Conservation (phyloP, 2,888 invertebrate genomes). For the Lamellibrachia satsuma region DNA sequence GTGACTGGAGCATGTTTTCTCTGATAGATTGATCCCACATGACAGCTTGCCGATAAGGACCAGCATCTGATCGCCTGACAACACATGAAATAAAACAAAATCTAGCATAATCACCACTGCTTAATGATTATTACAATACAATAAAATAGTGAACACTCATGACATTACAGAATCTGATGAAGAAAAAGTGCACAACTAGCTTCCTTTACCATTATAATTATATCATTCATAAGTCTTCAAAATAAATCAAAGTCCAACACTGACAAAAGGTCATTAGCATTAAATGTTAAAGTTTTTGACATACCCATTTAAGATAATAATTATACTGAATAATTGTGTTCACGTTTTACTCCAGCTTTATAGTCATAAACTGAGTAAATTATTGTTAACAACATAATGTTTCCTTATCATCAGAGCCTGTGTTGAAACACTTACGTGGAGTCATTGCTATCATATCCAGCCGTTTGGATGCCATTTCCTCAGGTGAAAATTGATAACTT, state of each 20-base stretch:
- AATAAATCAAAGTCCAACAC: not conserved
- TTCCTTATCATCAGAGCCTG: not conserved
- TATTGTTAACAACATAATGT: not conserved
- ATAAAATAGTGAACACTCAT: not conserved
- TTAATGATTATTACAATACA: not conserved
- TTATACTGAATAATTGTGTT: not conserved
- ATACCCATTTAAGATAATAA: not conserved
- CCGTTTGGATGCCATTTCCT: not conserved
- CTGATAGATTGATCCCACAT: not conserved
- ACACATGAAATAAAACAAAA: not conserved
- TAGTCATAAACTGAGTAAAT: not conserved
- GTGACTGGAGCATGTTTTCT: not conserved
- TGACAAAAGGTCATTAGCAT: not conserved
- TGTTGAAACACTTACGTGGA: not conserved
- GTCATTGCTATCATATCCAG: not conserved
- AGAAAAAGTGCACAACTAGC: not conserved
- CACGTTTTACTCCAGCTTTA: not conserved
- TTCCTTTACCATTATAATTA: not conserved
- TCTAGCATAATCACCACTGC: not conserved
- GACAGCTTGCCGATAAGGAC: not conserved
- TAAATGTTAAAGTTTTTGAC: not conserved
- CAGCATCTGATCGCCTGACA: conserved; percentile 18
- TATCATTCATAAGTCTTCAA: not conserved
- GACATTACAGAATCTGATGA: not conserved
- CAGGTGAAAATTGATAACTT: not conserved